These are phyloP conservation scores for Alaudala cheleensis DNA, from an alignment of 2,113 vertebrate species.

Conservation along the genomic window DNA sequence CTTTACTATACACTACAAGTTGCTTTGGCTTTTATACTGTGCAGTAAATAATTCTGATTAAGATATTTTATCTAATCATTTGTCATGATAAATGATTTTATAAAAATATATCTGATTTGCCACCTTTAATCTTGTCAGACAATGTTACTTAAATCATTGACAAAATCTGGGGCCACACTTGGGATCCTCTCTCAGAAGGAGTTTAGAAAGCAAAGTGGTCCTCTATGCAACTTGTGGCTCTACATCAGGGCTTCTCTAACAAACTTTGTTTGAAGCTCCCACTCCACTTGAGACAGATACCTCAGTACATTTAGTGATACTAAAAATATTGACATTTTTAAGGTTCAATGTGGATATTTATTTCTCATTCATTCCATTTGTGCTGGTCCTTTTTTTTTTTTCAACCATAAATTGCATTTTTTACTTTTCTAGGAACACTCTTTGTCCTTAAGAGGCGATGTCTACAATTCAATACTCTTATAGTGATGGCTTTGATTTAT, in stretches of 20 bases:
- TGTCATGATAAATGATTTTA: background rate
- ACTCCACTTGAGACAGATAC: accelerated
- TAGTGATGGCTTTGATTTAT: background rate
- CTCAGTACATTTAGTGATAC: background rate
- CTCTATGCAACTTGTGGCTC: too few relatives aligned
- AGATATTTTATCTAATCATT: background rate
- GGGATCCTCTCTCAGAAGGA: background rate
- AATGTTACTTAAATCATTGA: accelerated
- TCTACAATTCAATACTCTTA: background rate
- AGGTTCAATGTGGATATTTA: background rate
- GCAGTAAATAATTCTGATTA: background rate
- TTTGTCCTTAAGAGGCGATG: background rate
- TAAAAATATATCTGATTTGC: background rate
- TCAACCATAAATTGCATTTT: background rate
- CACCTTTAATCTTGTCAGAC: background rate
- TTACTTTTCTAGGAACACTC: background rate
- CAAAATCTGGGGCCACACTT: background rate
- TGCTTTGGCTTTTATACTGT: background rate
- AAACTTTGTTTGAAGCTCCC: background rate
- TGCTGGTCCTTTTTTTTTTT: background rate
- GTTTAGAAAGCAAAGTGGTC: background rate
- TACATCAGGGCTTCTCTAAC: background rate
- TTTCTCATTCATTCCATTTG: background rate
- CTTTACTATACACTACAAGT: too few relatives aligned
- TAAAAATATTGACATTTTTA: background rate